These are phyloP conservation scores for Amblyraja radiata DNA, from an alignment of 2,797 vertebrate genomes.

Conservation along the genomic window DNA sequence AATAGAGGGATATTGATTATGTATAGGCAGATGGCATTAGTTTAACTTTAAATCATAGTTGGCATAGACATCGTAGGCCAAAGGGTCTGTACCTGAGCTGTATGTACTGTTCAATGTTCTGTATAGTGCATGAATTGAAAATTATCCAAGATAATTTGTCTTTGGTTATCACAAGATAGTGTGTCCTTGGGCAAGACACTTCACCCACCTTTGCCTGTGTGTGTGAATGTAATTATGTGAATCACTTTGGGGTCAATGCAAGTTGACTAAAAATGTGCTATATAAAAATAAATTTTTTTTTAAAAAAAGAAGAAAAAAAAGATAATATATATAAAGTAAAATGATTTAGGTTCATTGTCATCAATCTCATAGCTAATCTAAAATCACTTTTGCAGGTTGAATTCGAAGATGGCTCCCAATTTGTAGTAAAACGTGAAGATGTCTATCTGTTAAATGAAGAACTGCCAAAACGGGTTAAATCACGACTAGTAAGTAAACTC, in stretches of 20 bases:
- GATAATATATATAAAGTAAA: neutral
- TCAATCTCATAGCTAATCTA: neutral
- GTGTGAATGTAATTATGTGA: too few species aligned
- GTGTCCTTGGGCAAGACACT: too few species aligned
- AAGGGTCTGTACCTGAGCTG: neutral
- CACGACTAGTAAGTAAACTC: conserved; percentile 80
- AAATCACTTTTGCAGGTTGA: conserved; percentile 67
- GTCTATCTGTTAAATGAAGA: conserved; percentile 92
- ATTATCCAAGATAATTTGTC: neutral
- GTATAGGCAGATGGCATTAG: too few species aligned
- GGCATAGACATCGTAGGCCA: too few species aligned
- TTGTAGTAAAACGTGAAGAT: conserved; percentile 86
- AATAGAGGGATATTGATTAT: too few species aligned
- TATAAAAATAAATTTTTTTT: too few species aligned
- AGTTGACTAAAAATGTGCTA: too few species aligned
- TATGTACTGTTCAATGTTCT: neutral
- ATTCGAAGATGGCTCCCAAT: conserved; percentile 95
- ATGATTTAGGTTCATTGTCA: neutral
- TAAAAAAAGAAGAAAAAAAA: too few species aligned
- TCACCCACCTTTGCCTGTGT: too few species aligned
- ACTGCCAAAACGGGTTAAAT: conserved; percentile 92
- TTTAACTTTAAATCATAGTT: too few species aligned
- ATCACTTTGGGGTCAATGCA: too few species aligned
- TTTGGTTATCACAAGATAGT: too few species aligned
- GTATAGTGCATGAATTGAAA: neutral